Conservation (phyloP, 1,140 invertebrate genomes). For the Caenorhabditis remanei region DNA sequence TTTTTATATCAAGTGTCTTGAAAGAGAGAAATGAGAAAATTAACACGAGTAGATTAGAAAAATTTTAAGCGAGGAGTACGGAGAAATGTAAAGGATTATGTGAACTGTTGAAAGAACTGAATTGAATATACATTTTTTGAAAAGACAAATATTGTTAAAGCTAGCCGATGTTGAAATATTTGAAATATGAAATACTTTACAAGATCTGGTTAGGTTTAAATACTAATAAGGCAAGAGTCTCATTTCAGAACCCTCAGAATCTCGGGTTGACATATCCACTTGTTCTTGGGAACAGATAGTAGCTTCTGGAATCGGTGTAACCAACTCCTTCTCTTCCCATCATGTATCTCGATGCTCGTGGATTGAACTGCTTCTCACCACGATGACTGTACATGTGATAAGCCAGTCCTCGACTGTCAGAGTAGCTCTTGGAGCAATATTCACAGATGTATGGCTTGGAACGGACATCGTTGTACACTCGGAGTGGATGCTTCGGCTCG, state of each 20-base stretch:
- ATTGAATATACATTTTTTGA: slow-evolving; percentile 39
- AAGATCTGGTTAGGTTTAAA: slow-evolving; percentile 45
- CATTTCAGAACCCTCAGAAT: slow-evolving; percentile 9
- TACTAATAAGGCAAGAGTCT: background rate
- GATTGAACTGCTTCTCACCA: slow-evolving; percentile 75
- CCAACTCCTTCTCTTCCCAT: slow-evolving; percentile 68
- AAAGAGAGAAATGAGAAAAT: background rate
- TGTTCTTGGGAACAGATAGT: slow-evolving; percentile 55
- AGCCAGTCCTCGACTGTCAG: slow-evolving; percentile 74
- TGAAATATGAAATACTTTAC: slow-evolving; percentile 14
- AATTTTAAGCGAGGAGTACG: background rate
- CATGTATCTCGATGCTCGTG: slow-evolving; percentile 74
- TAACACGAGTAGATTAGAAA: background rate
- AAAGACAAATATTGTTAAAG: slow-evolving; percentile 32
- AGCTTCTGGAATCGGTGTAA: slow-evolving; percentile 61
- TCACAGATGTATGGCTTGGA: slow-evolving; percentile 78
- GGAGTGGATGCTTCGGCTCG: slow-evolving; percentile 74
- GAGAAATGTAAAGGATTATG: background rate
- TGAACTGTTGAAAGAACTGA: background rate
- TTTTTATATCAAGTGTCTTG: slow-evolving; percentile 37
- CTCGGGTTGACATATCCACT: slow-evolving; percentile 51
- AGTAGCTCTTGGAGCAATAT: slow-evolving; percentile 77
- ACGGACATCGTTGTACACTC: slow-evolving; percentile 74
- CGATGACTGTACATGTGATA: slow-evolving; percentile 77
- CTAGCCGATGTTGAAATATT: slow-evolving; percentile 32